Evolutionary conservation across 2,888 invertebrate genomes (phyloP).

Genomic region (Caenorhabditis virilis): DNA sequence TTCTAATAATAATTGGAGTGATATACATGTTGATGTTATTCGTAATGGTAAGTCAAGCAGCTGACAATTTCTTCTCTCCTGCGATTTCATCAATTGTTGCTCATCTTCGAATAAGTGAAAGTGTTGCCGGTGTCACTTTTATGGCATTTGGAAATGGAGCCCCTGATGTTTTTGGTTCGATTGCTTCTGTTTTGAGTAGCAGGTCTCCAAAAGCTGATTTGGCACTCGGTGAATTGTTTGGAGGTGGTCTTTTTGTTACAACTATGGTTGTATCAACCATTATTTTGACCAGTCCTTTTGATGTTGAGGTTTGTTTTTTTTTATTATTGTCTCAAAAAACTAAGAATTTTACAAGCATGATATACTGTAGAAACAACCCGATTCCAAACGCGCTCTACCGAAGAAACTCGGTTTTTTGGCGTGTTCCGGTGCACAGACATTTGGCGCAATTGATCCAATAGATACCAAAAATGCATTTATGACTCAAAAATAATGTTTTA

Average conservation of each 20-base stretch:
- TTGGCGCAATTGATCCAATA: too few species aligned
- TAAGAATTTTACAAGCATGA: too few species aligned
- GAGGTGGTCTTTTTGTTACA: slow-evolving; percentile 75
- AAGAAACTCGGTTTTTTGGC: too few species aligned
- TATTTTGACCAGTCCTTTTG: slow-evolving; percentile 74
- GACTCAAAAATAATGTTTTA: too few species aligned
- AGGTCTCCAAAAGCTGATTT: slow-evolving; percentile 69
- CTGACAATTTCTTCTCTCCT: slow-evolving; percentile 69
- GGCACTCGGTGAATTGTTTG: slow-evolving; percentile 70
- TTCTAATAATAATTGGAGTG: slow-evolving; percentile 41
- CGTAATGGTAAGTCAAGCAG: slow-evolving; percentile 53
- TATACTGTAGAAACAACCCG: too few species aligned
- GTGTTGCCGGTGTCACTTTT: slow-evolving; percentile 76
- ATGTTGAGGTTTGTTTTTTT: slow-evolving; percentile 29
- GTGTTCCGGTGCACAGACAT: too few species aligned
- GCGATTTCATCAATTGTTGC: slow-evolving; percentile 71
- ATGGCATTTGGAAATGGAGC: slow-evolving; percentile 78
- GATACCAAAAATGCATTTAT: too few species aligned
- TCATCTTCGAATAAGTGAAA: slow-evolving; percentile 71
- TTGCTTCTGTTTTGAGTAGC: slow-evolving; percentile 72
- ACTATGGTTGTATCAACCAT: slow-evolving; percentile 75
- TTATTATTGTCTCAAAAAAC: too few species aligned
- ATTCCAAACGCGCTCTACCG: too few species aligned
- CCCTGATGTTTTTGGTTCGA: slow-evolving; percentile 77
- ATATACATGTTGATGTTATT: slow-evolving; percentile 54